phyloP scores from a whole-genome alignment of 2,888 invertebrate species.

The Stenurella melanura region DNA sequence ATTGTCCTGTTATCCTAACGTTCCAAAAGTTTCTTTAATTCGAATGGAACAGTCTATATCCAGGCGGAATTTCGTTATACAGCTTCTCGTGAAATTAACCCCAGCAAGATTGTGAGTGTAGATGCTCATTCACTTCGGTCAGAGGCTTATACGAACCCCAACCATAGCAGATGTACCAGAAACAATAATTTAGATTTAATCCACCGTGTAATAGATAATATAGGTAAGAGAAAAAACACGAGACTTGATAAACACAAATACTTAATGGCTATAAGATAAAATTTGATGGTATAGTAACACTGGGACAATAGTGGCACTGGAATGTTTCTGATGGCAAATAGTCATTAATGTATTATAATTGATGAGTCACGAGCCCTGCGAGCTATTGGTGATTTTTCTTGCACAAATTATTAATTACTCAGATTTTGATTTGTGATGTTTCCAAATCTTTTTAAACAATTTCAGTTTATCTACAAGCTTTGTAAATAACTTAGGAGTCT shows the following conservation, averaged over 20 bases:
- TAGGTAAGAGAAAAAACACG: background rate
- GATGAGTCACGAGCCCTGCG: too few species aligned
- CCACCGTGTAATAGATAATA: background rate
- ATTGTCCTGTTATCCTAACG: background rate
- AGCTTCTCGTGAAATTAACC: background rate
- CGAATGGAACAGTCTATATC: background rate
- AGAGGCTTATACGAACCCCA: background rate
- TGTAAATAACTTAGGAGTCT: too few species aligned
- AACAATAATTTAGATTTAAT: background rate
- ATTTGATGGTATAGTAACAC: background rate
- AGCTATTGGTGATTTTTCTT: too few species aligned
- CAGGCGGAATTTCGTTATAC: background rate
- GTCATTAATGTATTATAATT: too few species aligned
- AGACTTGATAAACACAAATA: background rate
- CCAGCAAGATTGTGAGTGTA: background rate
- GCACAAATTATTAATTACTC: too few species aligned
- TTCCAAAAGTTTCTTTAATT: background rate
- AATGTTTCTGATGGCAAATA: too few species aligned
- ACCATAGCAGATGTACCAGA: background rate
- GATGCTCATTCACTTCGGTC: background rate
- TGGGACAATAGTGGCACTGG: background rate
- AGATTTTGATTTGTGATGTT: too few species aligned
- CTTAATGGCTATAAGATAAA: background rate
- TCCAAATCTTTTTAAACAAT: too few species aligned
- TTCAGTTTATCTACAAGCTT: too few species aligned